Evolutionary conservation across 1,140 invertebrate species (phyloP), one percentile per base, ranked within the genome.

Genomic region (Psilanteris sp.): DNA sequence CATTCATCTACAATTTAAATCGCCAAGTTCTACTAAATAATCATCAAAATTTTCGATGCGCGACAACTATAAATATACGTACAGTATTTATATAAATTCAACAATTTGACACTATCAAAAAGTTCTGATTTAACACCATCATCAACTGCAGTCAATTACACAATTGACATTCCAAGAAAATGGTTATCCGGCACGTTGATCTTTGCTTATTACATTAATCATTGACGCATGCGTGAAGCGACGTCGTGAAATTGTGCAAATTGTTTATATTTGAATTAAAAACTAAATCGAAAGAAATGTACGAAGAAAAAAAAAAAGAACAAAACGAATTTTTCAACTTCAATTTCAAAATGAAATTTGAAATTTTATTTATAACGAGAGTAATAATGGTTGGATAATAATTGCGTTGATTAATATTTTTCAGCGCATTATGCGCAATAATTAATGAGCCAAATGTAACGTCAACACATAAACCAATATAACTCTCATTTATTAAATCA

Each of bases 401-500:
- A 37, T 4, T 6, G 0, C 32, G 41, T 61, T 61, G 48, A 61
- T 61, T 61, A 61, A 48, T 48, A 48, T 10, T 37, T 61, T 61
- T 44, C 32, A 61, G 50, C 24, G 43, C 29, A 61, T 36, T 61
- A 37, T 46, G 41, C 39, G 20, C 24, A 14, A 62, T 62, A 48
- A 62, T 62, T 62, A 62, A 62, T 50, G 43, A 62, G 15, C 32
- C 52, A 15, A 20, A 41, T 8, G 50, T 39, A 20, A n/a, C 18
- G 52, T 57, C 52, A 39, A 18, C 13, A 22, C 37, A 50, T 62
- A 43, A 50, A 41, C 26, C 22, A 43, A 34, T 16, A 18, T 26
- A 39, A 64, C 20, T 50, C 46, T 66, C 37, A 44, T 44, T 66
- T 66, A 54, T 66, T 52, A 27, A 66, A 66, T 66, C 37, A 54